A percentile compares a stretch with the other conserved stretches of the same genome.
phyloP scores from a whole-genome alignment of 2,113 vertebrate genomes.

The Hylia prasina region DNA sequence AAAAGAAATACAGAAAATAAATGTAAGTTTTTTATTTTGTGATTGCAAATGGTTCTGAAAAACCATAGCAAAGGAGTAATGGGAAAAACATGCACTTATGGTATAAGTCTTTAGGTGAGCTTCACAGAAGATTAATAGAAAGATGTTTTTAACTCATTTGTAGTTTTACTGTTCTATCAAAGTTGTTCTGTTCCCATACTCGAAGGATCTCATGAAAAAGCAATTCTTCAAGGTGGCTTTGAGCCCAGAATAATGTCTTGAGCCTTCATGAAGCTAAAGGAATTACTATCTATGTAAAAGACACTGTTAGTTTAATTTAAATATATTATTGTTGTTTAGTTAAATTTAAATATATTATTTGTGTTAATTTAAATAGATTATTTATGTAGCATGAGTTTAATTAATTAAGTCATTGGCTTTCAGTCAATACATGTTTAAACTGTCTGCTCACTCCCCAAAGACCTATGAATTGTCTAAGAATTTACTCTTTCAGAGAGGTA shows the following conservation, averaged over 20 bases:
- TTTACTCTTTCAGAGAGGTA: neutral
- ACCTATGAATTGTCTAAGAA: neutral
- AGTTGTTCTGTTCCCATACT: neutral
- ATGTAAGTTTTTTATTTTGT: neutral
- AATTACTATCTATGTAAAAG: neutral
- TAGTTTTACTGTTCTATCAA: neutral
- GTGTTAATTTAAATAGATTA: neutral
- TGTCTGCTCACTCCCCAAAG: neutral
- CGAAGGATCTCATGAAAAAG: rapidly evolving
- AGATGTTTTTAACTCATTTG: neutral
- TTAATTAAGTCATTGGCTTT: neutral
- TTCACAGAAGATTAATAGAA: neutral
- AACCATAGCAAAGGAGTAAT: neutral
- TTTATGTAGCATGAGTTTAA: neutral
- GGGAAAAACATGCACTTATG: neutral
- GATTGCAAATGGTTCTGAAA: neutral
- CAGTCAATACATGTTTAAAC: neutral
- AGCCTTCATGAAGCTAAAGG: neutral
- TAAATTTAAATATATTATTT: neutral
- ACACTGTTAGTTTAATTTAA: neutral
- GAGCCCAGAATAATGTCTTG: neutral
- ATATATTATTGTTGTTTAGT: neutral
- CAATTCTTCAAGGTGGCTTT: neutral
- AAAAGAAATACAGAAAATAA: neutral
- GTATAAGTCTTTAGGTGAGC: neutral